phyloP scores from a whole-genome alignment of 2,797 vertebrate species.

The Gallinago stenura region DNA sequence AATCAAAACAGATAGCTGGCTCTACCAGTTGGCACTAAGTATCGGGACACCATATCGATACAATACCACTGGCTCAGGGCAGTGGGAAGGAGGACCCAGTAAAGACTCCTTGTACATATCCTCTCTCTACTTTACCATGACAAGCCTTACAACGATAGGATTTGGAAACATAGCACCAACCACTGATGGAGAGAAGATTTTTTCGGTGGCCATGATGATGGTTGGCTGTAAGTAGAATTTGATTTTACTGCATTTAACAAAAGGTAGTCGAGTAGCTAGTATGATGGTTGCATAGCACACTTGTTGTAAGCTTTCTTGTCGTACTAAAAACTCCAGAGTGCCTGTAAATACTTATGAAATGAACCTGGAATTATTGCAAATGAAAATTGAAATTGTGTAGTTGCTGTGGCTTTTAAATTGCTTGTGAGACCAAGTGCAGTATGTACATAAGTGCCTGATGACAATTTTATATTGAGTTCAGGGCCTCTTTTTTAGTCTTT shows the following conservation, averaged over 20 bases:
- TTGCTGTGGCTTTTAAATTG: not conserved
- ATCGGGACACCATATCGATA: conserved; percentile 93
- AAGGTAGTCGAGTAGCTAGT: not conserved
- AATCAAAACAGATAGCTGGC: conserved; percentile 95
- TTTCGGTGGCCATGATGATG: conserved; percentile 99
- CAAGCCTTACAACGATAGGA: conserved; percentile 97
- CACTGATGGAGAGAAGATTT: conserved; percentile 97
- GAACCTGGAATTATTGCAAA: not conserved
- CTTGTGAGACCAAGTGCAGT: not conserved
- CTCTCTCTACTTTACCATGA: conserved; percentile 99
- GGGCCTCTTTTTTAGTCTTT: not conserved
- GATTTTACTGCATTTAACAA: not conserved
- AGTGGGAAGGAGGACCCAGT: conserved; percentile 94
- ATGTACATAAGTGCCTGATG: accelerated
- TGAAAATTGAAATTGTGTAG: not conserved
- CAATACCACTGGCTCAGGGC: conserved; percentile 91
- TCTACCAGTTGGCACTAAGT: conserved; percentile 92
- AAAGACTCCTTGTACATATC: conserved; percentile 96
- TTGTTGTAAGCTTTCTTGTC: not conserved
- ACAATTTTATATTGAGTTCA: not conserved
- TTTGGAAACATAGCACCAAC: conserved; percentile 97
- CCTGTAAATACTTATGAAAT: not conserved
- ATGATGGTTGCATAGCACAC: accelerated
- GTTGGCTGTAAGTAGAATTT: conserved; percentile 91
- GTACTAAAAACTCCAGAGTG: not conserved